Conservation (phyloP, 2,113 vertebrate genomes). For the Noctilio leporinus region DNA sequence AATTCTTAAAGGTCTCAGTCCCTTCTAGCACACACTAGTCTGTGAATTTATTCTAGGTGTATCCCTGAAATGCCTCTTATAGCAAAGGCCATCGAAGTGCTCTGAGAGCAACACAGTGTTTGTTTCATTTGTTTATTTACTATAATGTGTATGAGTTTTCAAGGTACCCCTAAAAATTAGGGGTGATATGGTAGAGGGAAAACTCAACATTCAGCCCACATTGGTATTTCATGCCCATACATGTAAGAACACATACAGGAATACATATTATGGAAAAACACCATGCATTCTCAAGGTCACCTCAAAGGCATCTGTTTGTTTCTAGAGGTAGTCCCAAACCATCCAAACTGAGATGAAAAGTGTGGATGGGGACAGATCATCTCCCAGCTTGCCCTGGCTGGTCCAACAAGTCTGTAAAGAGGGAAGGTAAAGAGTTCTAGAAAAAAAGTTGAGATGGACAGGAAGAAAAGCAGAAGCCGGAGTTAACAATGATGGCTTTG, state of each 20-base stretch:
- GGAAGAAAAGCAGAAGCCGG: not conserved
- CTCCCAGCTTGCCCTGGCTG: not conserved
- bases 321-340: not conserved
- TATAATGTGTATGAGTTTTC: not conserved
- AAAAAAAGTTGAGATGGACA: not conserved
- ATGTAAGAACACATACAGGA: not conserved
- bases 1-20: not conserved
- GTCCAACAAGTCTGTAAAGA: not conserved
- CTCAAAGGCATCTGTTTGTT: not conserved
- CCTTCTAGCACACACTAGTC: not conserved
- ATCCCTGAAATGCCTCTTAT: not conserved
- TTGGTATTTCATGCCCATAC: not conserved
- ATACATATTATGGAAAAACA: not conserved
- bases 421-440: not conserved
- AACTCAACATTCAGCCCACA: not conserved
- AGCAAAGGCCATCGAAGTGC: not conserved
- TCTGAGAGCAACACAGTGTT: not conserved
- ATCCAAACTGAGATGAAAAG: not conserved
- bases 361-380: not conserved
- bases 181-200: not conserved
- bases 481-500: not conserved
- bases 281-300: not conserved
- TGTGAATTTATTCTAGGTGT: not conserved
- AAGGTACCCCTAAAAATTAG: not conserved
- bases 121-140: not conserved